phyloP scores from a whole-genome alignment of 2,113 vertebrate genomes.

The Gopherus flavomarginatus region DNA sequence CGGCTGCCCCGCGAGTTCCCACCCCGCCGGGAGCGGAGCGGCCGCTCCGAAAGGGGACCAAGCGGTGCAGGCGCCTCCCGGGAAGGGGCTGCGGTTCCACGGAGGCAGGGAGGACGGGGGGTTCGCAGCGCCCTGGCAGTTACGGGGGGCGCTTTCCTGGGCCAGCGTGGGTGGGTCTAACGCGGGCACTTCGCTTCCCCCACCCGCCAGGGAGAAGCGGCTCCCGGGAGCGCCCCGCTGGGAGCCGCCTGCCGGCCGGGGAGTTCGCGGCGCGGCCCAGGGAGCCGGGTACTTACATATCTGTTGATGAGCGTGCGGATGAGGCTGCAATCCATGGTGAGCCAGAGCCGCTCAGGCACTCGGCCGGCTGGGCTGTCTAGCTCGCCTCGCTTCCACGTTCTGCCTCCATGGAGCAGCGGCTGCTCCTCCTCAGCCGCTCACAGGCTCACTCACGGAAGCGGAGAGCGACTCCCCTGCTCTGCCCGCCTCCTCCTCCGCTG shows the following conservation, averaged over 20 bases:
- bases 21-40: no score
- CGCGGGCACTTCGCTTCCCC: background rate
- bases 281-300: slow-evolving; percentile 86
- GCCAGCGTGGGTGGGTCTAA: background rate
- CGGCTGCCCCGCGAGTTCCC: background rate
- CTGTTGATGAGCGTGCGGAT: slow-evolving; percentile 91
- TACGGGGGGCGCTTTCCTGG: no score
- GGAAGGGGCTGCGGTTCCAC: no score
- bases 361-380: slow-evolving; percentile 30
- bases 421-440: background rate
- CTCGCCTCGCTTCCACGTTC: slow-evolving; percentile 26
- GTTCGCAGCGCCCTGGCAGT: background rate
- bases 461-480: background rate
- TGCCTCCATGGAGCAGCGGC: slow-evolving; percentile 60
- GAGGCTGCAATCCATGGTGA: slow-evolving; percentile 88
- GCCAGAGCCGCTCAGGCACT: background rate
- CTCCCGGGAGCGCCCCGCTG: accelerated
- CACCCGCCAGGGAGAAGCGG: background rate
- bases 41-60: no score
- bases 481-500: slow-evolving; percentile 11
- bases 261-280: background rate
- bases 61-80: no score
- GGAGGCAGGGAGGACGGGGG: background rate
- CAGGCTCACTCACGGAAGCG: background rate
- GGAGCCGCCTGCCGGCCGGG: background rate